A percentile compares a stretch with the other conserved stretches of the same genome.
These are phyloP conservation scores for Neogobius melanostomus DNA, from an alignment of 2,113 vertebrate species.

Conservation along the genomic window DNA sequence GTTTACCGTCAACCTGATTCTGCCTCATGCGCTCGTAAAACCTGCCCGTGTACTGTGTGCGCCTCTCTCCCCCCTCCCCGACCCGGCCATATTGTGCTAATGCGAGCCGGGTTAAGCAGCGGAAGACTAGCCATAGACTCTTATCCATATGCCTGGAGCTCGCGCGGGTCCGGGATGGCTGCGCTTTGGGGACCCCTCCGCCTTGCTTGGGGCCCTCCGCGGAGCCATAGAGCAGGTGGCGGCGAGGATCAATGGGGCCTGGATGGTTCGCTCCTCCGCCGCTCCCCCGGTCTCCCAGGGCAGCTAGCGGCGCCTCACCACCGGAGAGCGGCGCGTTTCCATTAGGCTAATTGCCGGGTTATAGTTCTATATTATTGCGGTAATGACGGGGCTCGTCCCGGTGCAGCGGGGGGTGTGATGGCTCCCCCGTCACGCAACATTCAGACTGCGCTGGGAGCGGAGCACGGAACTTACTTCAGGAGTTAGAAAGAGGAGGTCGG, in stretches of 20 bases:
- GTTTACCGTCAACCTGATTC: background rate
- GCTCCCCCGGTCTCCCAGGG: slow-evolving; percentile 55
- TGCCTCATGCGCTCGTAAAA: slow-evolving; percentile 43
- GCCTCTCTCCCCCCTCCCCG: slow-evolving; percentile 41
- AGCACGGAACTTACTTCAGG: slow-evolving; percentile 36
- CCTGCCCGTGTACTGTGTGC: slow-evolving; percentile 34
- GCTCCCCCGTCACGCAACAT: slow-evolving; percentile 55
- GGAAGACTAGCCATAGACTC: slow-evolving; percentile 58
- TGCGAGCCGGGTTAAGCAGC: slow-evolving; percentile 61
- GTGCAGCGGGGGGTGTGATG: slow-evolving; percentile 62
- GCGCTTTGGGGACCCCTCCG: slow-evolving; percentile 56
- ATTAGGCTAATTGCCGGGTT: slow-evolving; percentile 74
- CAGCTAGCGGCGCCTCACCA: slow-evolving; percentile 40
- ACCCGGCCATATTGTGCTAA: slow-evolving; percentile 61
- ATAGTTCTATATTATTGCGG: slow-evolving; percentile 70
- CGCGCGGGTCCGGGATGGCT: slow-evolving; percentile 50
- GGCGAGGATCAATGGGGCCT: slow-evolving; percentile 58
- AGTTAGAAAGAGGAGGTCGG: slow-evolving; percentile 1
- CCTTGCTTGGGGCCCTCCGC: slow-evolving; percentile 47
- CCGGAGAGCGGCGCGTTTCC: slow-evolving; percentile 63
- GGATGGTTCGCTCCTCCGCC: slow-evolving; percentile 64
- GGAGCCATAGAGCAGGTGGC: slow-evolving; percentile 74
- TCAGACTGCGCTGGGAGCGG: slow-evolving; percentile 36
- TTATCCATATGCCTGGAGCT: slow-evolving; percentile 70
- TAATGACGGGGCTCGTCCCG: slow-evolving; percentile 66